A percentile compares a stretch with the other conserved stretches of the same genome.
phyloP scores from a whole-genome alignment of 2,797 vertebrate species.

The Gallirallus australis region DNA sequence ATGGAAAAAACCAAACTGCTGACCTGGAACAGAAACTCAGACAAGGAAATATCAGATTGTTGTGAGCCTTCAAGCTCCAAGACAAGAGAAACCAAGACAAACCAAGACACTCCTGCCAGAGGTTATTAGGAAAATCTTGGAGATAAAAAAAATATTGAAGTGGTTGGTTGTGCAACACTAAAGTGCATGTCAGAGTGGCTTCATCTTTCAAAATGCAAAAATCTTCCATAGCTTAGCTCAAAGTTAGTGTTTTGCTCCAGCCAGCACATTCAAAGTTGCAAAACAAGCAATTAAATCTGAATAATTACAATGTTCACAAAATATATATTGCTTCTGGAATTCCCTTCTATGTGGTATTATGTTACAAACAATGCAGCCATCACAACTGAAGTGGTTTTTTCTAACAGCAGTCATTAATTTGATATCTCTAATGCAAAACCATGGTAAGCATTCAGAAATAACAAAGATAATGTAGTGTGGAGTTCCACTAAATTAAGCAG shows the following conservation, averaged over 20 bases:
- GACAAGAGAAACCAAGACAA: slow-evolving; percentile 19
- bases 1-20: slow-evolving; percentile 4
- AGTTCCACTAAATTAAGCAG: slow-evolving; percentile 23
- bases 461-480: neutral
- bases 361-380: neutral
- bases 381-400: neutral
- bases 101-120: neutral
- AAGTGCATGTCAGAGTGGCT: neutral
- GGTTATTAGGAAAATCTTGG: neutral
- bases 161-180: neutral
- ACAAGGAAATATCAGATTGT: slow-evolving; percentile 38
- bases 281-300: neutral
- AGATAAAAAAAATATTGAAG: neutral
- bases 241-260: neutral
- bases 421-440: neutral
- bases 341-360: neutral
- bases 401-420: neutral
- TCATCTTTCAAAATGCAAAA: neutral
- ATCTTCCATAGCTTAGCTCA: neutral
- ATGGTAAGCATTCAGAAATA: neutral
- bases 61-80: neutral
- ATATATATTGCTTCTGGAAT: neutral
- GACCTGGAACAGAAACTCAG: slow-evolving; percentile 22
- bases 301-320: neutral
- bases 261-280: neutral